A percentile compares a stretch with the other conserved stretches of the same genome.
Evolutionary conservation across 2,888 invertebrate genomes (phyloP).

Genomic region (Dromius quadrimaculatus): DNA sequence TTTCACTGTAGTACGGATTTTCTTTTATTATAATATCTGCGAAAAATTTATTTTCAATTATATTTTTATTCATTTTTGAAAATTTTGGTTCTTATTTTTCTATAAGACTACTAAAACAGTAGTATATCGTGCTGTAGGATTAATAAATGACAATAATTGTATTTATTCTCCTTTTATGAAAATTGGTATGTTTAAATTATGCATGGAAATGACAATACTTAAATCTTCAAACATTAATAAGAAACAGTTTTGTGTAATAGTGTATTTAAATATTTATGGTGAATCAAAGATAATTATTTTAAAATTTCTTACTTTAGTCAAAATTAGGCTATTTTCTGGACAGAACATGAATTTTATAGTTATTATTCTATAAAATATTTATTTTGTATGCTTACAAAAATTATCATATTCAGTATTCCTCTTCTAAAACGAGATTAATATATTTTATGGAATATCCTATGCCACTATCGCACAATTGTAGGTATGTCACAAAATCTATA

Average conservation of each 20-base stretch:
- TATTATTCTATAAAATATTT: background rate
- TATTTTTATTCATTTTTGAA: background rate
- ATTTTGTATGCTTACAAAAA: background rate
- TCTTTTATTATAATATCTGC: constrained; percentile 57
- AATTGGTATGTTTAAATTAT: no score
- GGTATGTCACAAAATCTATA: no score
- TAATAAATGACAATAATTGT: no score
- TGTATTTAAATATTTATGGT: background rate
- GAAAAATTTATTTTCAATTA: constrained; percentile 23
- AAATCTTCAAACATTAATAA: no score
- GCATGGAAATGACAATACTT: background rate
- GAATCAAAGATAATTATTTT: background rate
- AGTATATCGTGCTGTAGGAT: no score
- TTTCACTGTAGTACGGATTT: constrained; percentile 64
- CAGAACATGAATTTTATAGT: background rate
- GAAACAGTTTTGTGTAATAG: no score
- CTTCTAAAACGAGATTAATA: no score
- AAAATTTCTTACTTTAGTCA: background rate
- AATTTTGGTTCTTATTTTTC: background rate
- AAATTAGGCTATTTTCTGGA: background rate
- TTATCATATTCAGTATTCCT: no score
- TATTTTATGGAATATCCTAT: no score
- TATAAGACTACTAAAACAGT: no score
- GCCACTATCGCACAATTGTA: no score
- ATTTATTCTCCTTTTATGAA: no score